Evolutionary conservation across 2,113 vertebrate species (phyloP).

Genomic region (Pipra filicauda): DNA sequence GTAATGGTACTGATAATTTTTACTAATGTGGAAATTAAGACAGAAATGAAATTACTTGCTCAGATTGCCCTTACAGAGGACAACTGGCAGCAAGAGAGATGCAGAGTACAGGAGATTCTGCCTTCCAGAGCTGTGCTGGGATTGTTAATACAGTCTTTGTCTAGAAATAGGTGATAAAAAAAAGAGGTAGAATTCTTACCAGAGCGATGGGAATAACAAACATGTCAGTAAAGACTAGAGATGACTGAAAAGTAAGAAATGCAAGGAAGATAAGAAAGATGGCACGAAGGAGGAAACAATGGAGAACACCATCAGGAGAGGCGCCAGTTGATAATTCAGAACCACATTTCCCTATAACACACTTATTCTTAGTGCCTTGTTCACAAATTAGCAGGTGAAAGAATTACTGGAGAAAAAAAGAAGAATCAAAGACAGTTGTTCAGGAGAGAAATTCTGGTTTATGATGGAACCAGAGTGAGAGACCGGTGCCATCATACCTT

Average conservation of each 20-base stretch:
- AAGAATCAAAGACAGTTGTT: not conserved
- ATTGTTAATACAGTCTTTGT: not conserved
- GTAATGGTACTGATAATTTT: not conserved
- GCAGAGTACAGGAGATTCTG: not conserved
- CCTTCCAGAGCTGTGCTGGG: not conserved
- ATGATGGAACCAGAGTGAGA: not conserved
- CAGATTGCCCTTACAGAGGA: not conserved
- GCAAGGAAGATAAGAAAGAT: not conserved
- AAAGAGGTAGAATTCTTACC: not conserved
- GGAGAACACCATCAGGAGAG: not conserved
- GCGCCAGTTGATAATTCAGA: not conserved
- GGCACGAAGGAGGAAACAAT: not conserved
- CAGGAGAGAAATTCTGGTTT: not conserved
- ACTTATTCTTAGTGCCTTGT: not conserved
- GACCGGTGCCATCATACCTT: accelerated
- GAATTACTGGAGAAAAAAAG: not conserved
- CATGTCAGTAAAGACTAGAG: not conserved
- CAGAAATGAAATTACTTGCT: not conserved
- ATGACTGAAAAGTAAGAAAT: not conserved
- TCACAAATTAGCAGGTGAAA: not conserved
- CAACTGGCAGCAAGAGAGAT: not conserved
- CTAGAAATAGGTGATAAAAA: not conserved
- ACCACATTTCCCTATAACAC: not conserved
- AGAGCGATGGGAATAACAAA: not conserved
- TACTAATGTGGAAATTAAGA: not conserved